phyloP scores from a whole-genome alignment of 2,113 vertebrate genomes.

The Chaenocephalus aceratus region DNA sequence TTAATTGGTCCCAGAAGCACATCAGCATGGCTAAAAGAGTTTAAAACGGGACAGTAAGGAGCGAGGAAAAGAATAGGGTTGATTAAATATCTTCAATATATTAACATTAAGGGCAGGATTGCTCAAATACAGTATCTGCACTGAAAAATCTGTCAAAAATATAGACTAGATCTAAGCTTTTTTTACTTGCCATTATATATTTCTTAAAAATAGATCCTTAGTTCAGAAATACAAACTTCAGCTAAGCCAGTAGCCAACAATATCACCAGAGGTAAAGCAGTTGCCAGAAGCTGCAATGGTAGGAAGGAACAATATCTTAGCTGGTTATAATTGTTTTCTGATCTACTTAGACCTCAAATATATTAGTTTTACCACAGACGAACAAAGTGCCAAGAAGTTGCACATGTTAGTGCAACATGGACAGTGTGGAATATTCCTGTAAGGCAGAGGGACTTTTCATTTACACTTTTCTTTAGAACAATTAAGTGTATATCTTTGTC shows the following conservation, averaged over 20 bases:
- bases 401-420: slow-evolving; percentile 15
- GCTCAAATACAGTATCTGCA: slow-evolving; percentile 26
- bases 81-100: slow-evolving; percentile 2
- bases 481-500: background rate
- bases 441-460: slow-evolving; percentile 13
- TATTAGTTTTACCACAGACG: slow-evolving; percentile 1
- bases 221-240: slow-evolving; percentile 20
- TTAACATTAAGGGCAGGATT: slow-evolving; percentile 2
- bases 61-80: slow-evolving; percentile 4
- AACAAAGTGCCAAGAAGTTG: slow-evolving; percentile 13
- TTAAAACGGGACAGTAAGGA: slow-evolving; percentile 26
- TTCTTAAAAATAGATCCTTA: slow-evolving; percentile 18
- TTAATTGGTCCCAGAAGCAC: slow-evolving; percentile 61
- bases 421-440: background rate
- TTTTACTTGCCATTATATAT: slow-evolving; percentile 16
- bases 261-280: slow-evolving; percentile 18
- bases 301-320: slow-evolving; percentile 19
- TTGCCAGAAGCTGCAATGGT: slow-evolving; percentile 23
- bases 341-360: background rate
- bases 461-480: background rate
- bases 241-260: slow-evolving; percentile 33
- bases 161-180: background rate
- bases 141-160: slow-evolving; percentile 39
- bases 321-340: slow-evolving; percentile 12
- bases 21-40: slow-evolving; percentile 22